Evolutionary conservation across 2,113 vertebrate species (phyloP).

Genomic region (Piprites chloris): DNA sequence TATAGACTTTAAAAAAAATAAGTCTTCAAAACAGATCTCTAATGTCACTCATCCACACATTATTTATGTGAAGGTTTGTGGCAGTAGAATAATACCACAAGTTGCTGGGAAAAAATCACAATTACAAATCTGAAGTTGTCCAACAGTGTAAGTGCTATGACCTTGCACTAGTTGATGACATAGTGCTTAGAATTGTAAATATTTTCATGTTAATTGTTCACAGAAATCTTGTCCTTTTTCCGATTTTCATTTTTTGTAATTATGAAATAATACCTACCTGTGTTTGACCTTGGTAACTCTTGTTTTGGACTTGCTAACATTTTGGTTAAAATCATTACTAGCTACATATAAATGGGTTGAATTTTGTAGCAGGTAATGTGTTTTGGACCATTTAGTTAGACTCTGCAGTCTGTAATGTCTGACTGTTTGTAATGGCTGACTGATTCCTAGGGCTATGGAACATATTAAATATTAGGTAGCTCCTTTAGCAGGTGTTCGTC

Average conservation of each 20-base stretch:
- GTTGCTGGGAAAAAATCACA: neutral
- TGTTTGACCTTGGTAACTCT: neutral
- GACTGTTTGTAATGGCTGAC: neutral
- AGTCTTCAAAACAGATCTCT: neutral
- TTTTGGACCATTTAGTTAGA: neutral
- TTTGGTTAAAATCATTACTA: neutral
- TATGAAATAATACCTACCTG: neutral
- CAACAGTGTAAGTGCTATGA: neutral
- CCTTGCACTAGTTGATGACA: neutral
- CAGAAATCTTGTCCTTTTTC: neutral
- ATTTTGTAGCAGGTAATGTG: neutral
- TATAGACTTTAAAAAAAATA: neutral
- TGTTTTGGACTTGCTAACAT: neutral
- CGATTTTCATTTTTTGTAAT: neutral
- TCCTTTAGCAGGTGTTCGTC: neutral
- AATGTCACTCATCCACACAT: neutral
- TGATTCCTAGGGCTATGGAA: neutral
- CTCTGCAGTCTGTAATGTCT: neutral
- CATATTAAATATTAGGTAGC: neutral
- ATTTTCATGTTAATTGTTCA: neutral
- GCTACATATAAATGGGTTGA: neutral
- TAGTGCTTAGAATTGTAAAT: neutral
- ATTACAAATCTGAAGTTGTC: neutral
- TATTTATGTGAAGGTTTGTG: neutral
- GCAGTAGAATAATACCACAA: neutral